Evolutionary conservation across 2,113 vertebrate genomes (phyloP).

Genomic region (Hipposideros armiger): DNA sequence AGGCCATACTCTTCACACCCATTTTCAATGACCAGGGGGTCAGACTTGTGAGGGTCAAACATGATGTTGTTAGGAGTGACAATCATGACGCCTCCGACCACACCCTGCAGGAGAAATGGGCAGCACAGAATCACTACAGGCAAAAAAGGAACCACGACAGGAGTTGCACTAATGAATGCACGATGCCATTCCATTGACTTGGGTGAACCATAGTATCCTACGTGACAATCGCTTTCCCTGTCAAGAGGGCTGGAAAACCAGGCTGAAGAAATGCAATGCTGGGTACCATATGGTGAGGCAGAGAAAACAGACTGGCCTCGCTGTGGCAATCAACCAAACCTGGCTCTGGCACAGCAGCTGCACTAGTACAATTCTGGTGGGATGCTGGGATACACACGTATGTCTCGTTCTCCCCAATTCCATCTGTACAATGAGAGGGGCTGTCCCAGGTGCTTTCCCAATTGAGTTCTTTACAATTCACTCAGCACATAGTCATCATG

Average conservation of each 20-base stretch:
- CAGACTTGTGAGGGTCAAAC: constrained; percentile 99
- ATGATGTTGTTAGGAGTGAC: constrained; percentile 99
- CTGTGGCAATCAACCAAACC: rapidly evolving
- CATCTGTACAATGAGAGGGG: not conserved
- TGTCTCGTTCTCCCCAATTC: not conserved
- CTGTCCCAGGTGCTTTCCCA: not conserved
- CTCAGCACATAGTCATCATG: rapidly evolving
- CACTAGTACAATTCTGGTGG: not conserved
- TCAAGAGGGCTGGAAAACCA: not conserved
- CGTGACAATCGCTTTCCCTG: not conserved
- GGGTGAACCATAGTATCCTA: not conserved
- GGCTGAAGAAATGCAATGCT: not conserved
- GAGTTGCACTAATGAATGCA: not conserved
- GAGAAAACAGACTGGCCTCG: not conserved
- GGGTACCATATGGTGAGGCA: not conserved
- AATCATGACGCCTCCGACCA: constrained; percentile 98
- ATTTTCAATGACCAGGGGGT: constrained; percentile 98
- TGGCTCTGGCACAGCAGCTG: not conserved
- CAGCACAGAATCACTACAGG: not conserved
- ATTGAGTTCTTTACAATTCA: not conserved
- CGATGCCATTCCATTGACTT: not conserved
- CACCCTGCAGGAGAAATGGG: constrained; percentile 89
- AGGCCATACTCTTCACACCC: constrained; percentile 99
- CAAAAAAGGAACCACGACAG: not conserved
- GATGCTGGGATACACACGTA: not conserved